Percentiles rank a stretch among this genome's conserved stretches.
Evolutionary conservation across 2,113 vertebrate species (phyloP).

Genomic region (Aythya baeri): DNA sequence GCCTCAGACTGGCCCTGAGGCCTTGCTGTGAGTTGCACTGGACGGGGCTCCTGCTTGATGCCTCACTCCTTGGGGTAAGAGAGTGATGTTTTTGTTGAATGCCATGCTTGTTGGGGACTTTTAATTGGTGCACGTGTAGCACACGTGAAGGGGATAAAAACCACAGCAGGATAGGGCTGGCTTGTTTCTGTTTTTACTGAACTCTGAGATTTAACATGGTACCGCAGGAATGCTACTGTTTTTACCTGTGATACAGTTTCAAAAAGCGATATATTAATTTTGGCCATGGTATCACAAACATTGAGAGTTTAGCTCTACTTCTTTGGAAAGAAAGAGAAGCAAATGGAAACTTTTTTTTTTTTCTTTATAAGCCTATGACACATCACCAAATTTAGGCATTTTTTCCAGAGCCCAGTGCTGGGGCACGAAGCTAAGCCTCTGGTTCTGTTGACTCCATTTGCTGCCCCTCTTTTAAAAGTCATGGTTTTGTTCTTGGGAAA

Average conservation of each 20-base stretch:
- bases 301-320: rapidly evolving
- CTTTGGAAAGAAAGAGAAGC: neutral
- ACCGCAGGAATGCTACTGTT: rapidly evolving
- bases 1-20: no score
- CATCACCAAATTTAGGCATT: rapidly evolving
- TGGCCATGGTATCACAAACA: rapidly evolving
- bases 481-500: neutral
- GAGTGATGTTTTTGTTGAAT: neutral
- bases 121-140: rapidly evolving
- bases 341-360: neutral
- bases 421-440: neutral
- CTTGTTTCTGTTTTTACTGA: rapidly evolving
- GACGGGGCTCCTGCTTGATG: rapidly evolving
- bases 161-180: rapidly evolving
- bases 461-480: neutral
- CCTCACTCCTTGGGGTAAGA: neutral
- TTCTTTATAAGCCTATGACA: no score
- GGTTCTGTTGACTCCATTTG: neutral
- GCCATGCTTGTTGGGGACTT: rapidly evolving
- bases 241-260: rapidly evolving
- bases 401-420: rapidly evolving
- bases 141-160: rapidly evolving
- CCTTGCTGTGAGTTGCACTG: neutral
- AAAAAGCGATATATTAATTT: rapidly evolving
- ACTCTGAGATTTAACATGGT: rapidly evolving